Base-by-base conservation (phyloP, 2,888 invertebrate species). In the Saturnia pavonia region DNA sequence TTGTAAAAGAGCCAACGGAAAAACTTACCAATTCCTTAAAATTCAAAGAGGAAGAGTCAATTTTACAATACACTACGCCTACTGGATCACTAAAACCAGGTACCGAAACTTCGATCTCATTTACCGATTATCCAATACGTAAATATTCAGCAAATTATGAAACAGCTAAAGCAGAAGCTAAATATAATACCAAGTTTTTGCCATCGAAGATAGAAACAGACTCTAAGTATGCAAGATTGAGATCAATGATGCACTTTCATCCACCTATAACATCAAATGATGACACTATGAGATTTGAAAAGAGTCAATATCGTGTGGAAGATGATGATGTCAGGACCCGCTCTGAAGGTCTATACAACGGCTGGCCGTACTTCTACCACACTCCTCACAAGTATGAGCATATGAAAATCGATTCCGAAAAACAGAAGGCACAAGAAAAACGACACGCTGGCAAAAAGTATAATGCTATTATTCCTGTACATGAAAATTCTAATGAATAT, bases 341-440 rank as follows among this genome's bases (percentile, higher is more conserved):
- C 74, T 83, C 85, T 19, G 82, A 83, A 74, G 83, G 76, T 67
- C 70, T 80, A 12, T 88, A 87, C 60, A 85, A 88, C 43, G 82
- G 74, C 68, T 90, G 89, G 89, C 91, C 92, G 1, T 87, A 86
- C 70, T 85, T 84, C 57, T 88, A 88, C 74, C 84, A 87, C 69
- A 84, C 75, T 42, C 86, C 89, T 1, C 88, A 88, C 69, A 89
- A 90, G 70, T 89, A 88, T 74, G 87, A 88, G 74, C 76, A 80
- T 51, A 80, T 82, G 54, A 87, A 86, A 65, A 78, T 80, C 25
- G 80, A 82, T 45, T 74, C 78, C 7, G 84, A 85, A 72, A 75
- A 75, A 12, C 85, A 88, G 68, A 90, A 87, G 73, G 86, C 83
- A 1, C 90, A 90, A 80, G 90, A 91, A 68, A 92, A 91, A 79